Conservation (phyloP, 2,797 vertebrate species). For the Chaunax sp. region DNA sequence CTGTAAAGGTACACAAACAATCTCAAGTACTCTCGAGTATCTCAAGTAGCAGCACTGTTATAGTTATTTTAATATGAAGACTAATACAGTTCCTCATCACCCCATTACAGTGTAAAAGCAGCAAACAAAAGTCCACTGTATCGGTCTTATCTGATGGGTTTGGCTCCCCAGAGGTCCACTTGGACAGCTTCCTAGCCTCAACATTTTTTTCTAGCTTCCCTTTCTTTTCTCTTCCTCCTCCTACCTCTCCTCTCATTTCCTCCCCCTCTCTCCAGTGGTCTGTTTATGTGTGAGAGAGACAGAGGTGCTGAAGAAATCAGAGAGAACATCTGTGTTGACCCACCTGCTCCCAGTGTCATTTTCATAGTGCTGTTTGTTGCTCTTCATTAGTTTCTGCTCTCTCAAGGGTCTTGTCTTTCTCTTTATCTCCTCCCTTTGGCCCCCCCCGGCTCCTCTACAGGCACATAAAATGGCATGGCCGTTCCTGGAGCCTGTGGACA, state of each 20-base stretch:
- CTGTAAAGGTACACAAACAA: slow-evolving; percentile 7
- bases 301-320: slow-evolving; percentile 19
- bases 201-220: slow-evolving; percentile 16
- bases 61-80: slow-evolving; percentile 22
- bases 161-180: slow-evolving; percentile 48
- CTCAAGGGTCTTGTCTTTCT: slow-evolving; percentile 56
- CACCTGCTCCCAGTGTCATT: slow-evolving; percentile 77
- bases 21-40: not conserved
- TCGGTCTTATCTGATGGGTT: slow-evolving; percentile 75
- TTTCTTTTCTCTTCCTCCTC: slow-evolving; percentile 36
- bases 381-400: slow-evolving; percentile 58
- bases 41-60: slow-evolving; percentile 4
- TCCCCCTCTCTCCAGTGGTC: slow-evolving; percentile 26
- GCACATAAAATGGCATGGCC: slow-evolving; percentile 99
- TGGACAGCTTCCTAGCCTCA: slow-evolving; percentile 66
- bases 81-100: slow-evolving; percentile 21
- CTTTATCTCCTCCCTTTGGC: slow-evolving; percentile 1
- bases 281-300: slow-evolving; percentile 5
- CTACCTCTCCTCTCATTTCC: slow-evolving; percentile 14
- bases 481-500: slow-evolving; percentile 96
- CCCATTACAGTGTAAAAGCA: slow-evolving; percentile 39
- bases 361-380: slow-evolving; percentile 69
- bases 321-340: slow-evolving; percentile 80
- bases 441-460: slow-evolving; percentile 74
- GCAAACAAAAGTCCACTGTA: slow-evolving; percentile 75